Evolutionary conservation across 1,140 invertebrate genomes (phyloP).

Genomic region (Drosophila ironensis): DNA sequence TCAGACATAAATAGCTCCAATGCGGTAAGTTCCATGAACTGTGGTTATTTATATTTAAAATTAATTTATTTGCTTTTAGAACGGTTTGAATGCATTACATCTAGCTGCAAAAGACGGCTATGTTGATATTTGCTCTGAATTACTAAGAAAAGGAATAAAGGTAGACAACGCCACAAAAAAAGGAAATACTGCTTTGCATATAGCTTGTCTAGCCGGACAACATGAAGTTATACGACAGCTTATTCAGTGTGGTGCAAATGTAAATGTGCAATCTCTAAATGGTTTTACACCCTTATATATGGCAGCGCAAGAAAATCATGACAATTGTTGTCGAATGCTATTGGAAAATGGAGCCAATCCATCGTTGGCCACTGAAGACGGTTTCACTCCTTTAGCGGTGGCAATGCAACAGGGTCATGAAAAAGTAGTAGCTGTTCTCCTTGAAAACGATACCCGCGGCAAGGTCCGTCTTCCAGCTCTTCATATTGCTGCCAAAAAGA

Average conservation of each 20-base stretch:
- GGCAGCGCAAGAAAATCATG: slow-evolving; percentile 99
- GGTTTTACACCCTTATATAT: slow-evolving; percentile 99
- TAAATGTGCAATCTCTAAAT: slow-evolving; percentile 98
- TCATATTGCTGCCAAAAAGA: slow-evolving; percentile 99
- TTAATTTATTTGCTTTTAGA: slow-evolving; percentile 85
- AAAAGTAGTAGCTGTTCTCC: slow-evolving; percentile 96
- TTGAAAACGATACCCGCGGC: slow-evolving; percentile 97
- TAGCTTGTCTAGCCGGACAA: slow-evolving; percentile 98
- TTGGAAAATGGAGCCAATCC: slow-evolving; percentile 97
- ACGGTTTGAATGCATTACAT: slow-evolving; percentile 98
- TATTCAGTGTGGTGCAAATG: slow-evolving; percentile 93
- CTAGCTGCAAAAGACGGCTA: slow-evolving; percentile 99
- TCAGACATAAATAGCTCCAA: slow-evolving; percentile 98
- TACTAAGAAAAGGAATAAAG: slow-evolving; percentile 93
- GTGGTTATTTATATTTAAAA: slow-evolving; percentile 9
- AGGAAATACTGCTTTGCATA: slow-evolving; percentile 99
- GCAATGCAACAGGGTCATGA: slow-evolving; percentile 99
- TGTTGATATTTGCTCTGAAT: slow-evolving; percentile 95
- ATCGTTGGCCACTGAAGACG: slow-evolving; percentile 97
- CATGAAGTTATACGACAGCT: slow-evolving; percentile 96
- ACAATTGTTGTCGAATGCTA: slow-evolving; percentile 95
- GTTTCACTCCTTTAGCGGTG: slow-evolving; percentile 98
- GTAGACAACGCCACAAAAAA: slow-evolving; percentile 99
- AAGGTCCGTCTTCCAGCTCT: slow-evolving; percentile 94
- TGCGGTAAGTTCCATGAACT: slow-evolving; percentile 89